Conservation (phyloP, 2,888 invertebrate genomes). For the Aphodius granarius region DNA sequence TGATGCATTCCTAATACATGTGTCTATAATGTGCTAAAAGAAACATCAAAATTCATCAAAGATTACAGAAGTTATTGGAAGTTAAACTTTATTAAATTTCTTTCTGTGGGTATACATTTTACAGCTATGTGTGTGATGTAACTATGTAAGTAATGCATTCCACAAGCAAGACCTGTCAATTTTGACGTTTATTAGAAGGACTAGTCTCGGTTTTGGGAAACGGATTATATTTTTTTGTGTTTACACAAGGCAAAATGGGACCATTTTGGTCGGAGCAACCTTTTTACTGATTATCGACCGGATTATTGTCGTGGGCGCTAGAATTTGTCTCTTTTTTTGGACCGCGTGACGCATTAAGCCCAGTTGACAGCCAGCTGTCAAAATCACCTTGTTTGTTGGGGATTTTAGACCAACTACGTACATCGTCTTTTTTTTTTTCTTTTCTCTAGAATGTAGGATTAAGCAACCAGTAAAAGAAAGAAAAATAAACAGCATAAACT, state of each 20-base stretch:
- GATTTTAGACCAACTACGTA: not conserved
- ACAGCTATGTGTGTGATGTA: not conserved
- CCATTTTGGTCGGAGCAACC: not conserved
- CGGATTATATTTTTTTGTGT: not conserved
- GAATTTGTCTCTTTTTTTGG: not conserved
- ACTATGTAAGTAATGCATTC: not conserved
- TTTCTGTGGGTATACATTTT: not conserved
- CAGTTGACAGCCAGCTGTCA: not conserved
- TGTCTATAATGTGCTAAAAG: too few species aligned
- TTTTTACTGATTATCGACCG: not conserved
- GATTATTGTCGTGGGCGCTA: not conserved
- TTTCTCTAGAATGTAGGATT: not conserved
- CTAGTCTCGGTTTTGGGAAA: not conserved
- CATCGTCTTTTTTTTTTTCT: not conserved
- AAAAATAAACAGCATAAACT: too few species aligned
- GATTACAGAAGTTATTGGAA: too few species aligned
- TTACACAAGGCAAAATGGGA: not conserved
- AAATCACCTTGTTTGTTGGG: not conserved
- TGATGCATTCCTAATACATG: too few species aligned
- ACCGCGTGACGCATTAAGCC: not conserved
- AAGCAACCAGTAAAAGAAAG: too few species aligned
- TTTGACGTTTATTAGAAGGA: not conserved
- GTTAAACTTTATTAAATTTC: too few species aligned
- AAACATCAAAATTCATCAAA: too few species aligned
- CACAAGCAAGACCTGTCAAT: not conserved